These are phyloP conservation scores for Dasypus novemcinctus DNA, from an alignment of 2,113 vertebrate genomes.

Conservation along the genomic window DNA sequence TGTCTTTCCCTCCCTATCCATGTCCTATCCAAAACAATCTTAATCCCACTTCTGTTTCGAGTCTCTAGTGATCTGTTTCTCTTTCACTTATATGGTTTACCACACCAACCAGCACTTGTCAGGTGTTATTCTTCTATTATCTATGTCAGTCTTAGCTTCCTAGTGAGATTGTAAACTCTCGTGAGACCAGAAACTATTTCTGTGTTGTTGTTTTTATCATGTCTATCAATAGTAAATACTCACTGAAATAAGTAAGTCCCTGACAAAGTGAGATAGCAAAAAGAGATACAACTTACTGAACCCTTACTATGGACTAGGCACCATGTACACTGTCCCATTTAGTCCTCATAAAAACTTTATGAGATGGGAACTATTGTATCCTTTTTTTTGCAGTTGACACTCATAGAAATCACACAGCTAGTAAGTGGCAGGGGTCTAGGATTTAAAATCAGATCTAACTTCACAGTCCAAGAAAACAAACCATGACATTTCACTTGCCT, in stretches of 20 bases:
- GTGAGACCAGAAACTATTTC: neutral
- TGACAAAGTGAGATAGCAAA: neutral
- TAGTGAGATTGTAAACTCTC: neutral
- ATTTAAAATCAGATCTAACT: slow-evolving; percentile 1
- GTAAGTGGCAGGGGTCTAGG: neutral
- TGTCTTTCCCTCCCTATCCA: neutral
- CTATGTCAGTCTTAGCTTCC: neutral
- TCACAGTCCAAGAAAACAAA: neutral
- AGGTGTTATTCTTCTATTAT: neutral
- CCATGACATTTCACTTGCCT: neutral
- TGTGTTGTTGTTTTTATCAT: slow-evolving; percentile 6
- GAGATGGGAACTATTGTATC: neutral
- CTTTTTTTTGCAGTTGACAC: neutral
- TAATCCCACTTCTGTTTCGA: neutral
- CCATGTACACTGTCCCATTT: neutral
- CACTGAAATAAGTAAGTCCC: neutral
- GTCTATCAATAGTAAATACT: neutral
- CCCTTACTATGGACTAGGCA: neutral
- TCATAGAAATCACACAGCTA: neutral
- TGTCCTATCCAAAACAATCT: neutral
- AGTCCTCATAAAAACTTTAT: neutral
- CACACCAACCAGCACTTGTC: neutral
- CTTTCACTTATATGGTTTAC: neutral
- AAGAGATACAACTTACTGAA: neutral
- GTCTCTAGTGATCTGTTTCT: neutral